phyloP scores from a whole-genome alignment of 2,113 vertebrate species.

The Malurus melanocephalus region DNA sequence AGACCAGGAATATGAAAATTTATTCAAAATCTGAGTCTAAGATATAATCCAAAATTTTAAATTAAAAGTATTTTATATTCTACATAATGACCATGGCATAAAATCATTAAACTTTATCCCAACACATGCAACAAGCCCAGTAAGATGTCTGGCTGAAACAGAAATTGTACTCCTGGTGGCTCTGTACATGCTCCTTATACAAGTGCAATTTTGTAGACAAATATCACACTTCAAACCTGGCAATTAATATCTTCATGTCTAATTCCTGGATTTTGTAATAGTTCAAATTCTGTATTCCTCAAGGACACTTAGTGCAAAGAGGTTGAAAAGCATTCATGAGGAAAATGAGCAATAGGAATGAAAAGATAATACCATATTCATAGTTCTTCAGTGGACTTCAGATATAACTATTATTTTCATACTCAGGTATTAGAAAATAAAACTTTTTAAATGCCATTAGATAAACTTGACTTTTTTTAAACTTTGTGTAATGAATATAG shows the following conservation, averaged over 20 bases:
- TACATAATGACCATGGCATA: background rate
- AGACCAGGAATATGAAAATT: background rate
- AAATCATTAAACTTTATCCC: background rate
- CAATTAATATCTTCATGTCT: background rate
- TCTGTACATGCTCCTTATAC: background rate
- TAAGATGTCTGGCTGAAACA: rapidly evolving
- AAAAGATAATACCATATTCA: background rate
- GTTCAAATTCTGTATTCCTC: background rate
- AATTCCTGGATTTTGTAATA: background rate
- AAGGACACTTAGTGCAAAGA: background rate
- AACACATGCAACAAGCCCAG: background rate
- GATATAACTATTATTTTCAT: background rate
- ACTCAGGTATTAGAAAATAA: background rate
- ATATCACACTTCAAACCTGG: background rate
- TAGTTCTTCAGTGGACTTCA: rapidly evolving
- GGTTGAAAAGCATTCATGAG: background rate
- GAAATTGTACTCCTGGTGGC: background rate
- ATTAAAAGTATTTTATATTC: background rate
- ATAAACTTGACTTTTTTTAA: background rate
- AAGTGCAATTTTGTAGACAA: background rate
- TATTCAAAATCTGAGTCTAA: background rate
- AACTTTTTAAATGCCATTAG: background rate
- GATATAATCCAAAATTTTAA: background rate
- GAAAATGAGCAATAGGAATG: background rate
- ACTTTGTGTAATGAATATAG: background rate